Evolutionary conservation across 2,888 invertebrate genomes (phyloP).

Genomic region (Chironomus tentans): DNA sequence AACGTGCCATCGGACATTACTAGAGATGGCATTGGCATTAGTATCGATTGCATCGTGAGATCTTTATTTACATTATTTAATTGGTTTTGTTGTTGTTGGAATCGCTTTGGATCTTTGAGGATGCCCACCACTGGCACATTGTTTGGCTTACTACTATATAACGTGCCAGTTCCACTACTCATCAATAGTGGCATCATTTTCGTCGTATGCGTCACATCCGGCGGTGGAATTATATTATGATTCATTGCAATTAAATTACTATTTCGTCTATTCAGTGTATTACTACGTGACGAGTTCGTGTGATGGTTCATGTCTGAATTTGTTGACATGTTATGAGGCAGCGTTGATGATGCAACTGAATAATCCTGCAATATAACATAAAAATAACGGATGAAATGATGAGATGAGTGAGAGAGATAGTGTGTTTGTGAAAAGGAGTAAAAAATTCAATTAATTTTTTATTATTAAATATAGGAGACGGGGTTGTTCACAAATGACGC

Average conservation of each 20-base stretch:
- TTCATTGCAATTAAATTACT: constrained; percentile 32
- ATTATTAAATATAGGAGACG: too few species aligned
- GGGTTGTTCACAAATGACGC: too few species aligned
- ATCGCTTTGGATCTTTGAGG: constrained; percentile 53
- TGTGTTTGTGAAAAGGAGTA: neutral
- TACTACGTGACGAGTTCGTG: constrained; percentile 10
- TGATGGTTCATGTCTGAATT: constrained; percentile 11
- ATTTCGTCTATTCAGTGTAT: constrained; percentile 33
- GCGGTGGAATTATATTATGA: constrained; percentile 40
- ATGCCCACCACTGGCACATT: constrained; percentile 52
- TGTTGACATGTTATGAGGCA: constrained; percentile 34
- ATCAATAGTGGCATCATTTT: constrained; percentile 27
- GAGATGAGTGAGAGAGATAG: neutral
- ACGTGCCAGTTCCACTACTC: constrained; percentile 33
- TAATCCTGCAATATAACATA: constrained; percentile 35
- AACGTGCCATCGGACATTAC: constrained; percentile 32
- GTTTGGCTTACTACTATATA: constrained; percentile 13
- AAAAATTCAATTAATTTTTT: too few species aligned
- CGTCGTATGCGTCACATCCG: constrained; percentile 39
- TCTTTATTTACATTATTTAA: constrained; percentile 48
- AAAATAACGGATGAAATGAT: neutral
- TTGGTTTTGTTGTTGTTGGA: constrained; percentile 45
- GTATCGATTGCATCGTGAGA: constrained; percentile 46
- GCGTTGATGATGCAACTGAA: constrained; percentile 36
- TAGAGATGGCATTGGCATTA: constrained; percentile 49